Percentiles rank a stretch among this genome's conserved stretches.
These are phyloP conservation scores for Campaea margaritaria DNA, from an alignment of 2,888 invertebrate species.

Conservation along the genomic window DNA sequence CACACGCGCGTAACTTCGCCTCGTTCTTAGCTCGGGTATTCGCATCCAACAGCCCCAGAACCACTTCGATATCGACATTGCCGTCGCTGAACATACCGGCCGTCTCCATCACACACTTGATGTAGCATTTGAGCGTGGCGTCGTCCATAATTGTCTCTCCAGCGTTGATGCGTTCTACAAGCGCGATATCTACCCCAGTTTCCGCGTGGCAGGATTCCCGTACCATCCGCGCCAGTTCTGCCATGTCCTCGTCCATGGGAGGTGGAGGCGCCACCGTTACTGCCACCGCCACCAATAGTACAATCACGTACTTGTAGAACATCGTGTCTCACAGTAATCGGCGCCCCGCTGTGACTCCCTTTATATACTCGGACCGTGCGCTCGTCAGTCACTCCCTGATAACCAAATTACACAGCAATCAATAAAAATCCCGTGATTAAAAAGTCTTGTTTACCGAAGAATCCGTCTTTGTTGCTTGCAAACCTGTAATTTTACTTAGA, in stretches of 20 bases:
- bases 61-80: conserved; percentile 69
- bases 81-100: conserved; percentile 75
- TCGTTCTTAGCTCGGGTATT: conserved; percentile 58
- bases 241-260: conserved; percentile 70
- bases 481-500: conserved; percentile 39
- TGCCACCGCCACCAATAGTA: conserved; percentile 30
- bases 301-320: conserved; percentile 47
- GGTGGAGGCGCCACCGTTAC: conserved; percentile 30
- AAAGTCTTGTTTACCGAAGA: conserved; percentile 45
- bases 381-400: conserved; percentile 33
- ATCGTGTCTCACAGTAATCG: neutral
- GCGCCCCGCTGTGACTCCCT: neutral
- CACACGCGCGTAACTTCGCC: conserved; percentile 59
- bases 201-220: conserved; percentile 70
- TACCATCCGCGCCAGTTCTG: conserved; percentile 71
- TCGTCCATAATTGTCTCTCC: conserved; percentile 68
- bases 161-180: conserved; percentile 65
- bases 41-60: conserved; percentile 69
- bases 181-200: conserved; percentile 62
- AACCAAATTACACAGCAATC: conserved; percentile 52
- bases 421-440: conserved; percentile 52
- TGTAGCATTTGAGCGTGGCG: conserved; percentile 71
- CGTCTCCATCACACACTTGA: conserved; percentile 78
- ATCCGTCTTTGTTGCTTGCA: conserved; percentile 35
- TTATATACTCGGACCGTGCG: neutral